phyloP scores from a whole-genome alignment of 2,888 invertebrate species.

The Doris montereyensis region DNA sequence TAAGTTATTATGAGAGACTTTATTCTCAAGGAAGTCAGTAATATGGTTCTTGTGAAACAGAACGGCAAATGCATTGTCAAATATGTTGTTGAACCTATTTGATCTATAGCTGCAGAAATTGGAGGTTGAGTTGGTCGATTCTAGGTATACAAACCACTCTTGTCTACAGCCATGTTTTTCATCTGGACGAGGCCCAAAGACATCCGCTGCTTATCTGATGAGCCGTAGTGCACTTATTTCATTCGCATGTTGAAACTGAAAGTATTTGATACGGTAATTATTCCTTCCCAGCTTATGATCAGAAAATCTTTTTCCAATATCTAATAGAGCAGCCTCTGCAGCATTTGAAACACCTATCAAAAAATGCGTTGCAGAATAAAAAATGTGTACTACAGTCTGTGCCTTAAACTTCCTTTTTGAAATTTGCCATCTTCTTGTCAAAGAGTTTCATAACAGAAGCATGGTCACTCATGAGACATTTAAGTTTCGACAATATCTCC shows the following conservation, averaged over 20 bases:
- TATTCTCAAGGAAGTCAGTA: background rate
- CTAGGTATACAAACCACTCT: constrained; percentile 1
- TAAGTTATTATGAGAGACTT: background rate
- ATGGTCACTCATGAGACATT: background rate
- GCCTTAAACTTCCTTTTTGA: background rate
- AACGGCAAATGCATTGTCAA: background rate
- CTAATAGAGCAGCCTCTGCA: background rate
- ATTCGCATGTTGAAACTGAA: background rate
- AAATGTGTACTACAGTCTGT: background rate
- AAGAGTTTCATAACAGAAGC: constrained; percentile 9
- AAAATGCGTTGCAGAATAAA: constrained; percentile 8
- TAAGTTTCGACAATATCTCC: background rate
- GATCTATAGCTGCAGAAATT: constrained; percentile 1
- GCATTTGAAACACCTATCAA: background rate
- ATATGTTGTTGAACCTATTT: constrained; percentile 8
- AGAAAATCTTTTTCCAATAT: background rate
- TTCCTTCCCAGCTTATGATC: background rate
- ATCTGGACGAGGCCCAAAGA: constrained; percentile 12
- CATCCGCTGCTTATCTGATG: constrained; percentile 1
- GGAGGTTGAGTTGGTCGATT: background rate
- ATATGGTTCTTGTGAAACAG: background rate
- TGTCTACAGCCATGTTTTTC: background rate
- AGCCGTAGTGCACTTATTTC: background rate
- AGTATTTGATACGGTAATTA: background rate
- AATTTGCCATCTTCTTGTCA: background rate